Conservation (phyloP, 1,140 invertebrate genomes). For the Lanistes nyassanus region DNA sequence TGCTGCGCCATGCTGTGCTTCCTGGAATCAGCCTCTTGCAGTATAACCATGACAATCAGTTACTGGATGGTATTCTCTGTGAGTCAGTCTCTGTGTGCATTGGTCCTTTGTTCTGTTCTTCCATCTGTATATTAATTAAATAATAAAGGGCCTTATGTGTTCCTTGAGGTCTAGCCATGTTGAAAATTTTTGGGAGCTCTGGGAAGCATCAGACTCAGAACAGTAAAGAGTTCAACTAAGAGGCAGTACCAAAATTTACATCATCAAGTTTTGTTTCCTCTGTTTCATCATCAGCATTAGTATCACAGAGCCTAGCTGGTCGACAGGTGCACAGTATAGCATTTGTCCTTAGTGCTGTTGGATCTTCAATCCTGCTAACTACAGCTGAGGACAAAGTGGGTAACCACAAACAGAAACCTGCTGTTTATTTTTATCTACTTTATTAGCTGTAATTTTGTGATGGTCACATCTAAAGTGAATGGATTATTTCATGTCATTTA, state of each 20-base stretch:
- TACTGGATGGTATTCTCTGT: slow-evolving; percentile 62
- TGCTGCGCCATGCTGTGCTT: slow-evolving; percentile 51
- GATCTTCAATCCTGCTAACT: slow-evolving; percentile 64
- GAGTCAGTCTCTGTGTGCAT: too few relatives aligned
- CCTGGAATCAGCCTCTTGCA: slow-evolving; percentile 57
- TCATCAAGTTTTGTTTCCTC: neutral
- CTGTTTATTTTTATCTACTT: slow-evolving; percentile 11
- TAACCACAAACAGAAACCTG: neutral
- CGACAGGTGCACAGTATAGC: slow-evolving; percentile 65
- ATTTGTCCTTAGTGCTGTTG: slow-evolving; percentile 65
- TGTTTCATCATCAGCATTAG: slow-evolving; percentile 45
- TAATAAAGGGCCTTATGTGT: too few relatives aligned
- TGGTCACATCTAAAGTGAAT: slow-evolving; percentile 3
- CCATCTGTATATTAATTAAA: neutral
- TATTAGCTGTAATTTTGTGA: neutral
- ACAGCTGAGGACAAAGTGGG: slow-evolving; percentile 64
- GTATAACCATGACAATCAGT: slow-evolving; percentile 65
- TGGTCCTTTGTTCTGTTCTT: neutral
- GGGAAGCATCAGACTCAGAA: too few relatives aligned
- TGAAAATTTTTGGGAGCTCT: neutral
- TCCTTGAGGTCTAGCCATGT: too few relatives aligned
- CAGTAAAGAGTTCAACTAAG: too few relatives aligned
- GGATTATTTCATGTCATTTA: too few relatives aligned
- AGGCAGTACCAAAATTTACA: too few relatives aligned
- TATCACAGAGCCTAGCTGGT: slow-evolving; percentile 52